Conservation (phyloP, 2,797 vertebrate genomes). For the Liparis tanakae region DNA sequence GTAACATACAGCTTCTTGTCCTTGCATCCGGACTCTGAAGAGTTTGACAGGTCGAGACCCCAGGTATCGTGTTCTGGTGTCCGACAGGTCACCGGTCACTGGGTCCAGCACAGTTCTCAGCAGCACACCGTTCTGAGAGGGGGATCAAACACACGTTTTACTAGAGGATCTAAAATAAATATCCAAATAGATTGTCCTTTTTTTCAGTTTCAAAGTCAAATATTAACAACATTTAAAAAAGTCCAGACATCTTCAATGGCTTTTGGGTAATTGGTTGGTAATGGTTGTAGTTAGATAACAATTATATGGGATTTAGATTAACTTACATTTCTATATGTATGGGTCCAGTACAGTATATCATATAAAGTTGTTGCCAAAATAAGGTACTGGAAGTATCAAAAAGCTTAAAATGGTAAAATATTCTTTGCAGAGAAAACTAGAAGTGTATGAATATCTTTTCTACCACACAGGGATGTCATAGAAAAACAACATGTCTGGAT, state of each 20-base stretch:
- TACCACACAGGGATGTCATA: neutral
- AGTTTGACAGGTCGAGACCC: slow-evolving; percentile 97
- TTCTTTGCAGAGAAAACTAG: neutral
- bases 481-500: neutral
- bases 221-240: neutral
- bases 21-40: slow-evolving; percentile 97
- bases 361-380: no score
- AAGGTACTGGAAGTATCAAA: neutral
- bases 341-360: no score
- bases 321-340: neutral
- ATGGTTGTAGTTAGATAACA: neutral
- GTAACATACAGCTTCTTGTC: slow-evolving; percentile 94
- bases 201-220: neutral
- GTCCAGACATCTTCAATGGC: neutral
- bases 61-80: slow-evolving; percentile 95
- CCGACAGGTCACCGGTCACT: slow-evolving; percentile 95
- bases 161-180: neutral
- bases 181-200: neutral
- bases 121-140: slow-evolving; percentile 91
- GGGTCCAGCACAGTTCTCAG: slow-evolving; percentile 96
- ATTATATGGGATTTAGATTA: neutral
- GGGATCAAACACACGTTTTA: neutral
- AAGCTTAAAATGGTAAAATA: neutral
- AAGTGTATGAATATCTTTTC: neutral
- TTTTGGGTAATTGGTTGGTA: neutral